A percentile compares a stretch with the other conserved stretches of the same genome.
These are phyloP conservation scores for Platycheirus albimanus DNA, from an alignment of 2,888 invertebrate genomes.

Conservation along the genomic window DNA sequence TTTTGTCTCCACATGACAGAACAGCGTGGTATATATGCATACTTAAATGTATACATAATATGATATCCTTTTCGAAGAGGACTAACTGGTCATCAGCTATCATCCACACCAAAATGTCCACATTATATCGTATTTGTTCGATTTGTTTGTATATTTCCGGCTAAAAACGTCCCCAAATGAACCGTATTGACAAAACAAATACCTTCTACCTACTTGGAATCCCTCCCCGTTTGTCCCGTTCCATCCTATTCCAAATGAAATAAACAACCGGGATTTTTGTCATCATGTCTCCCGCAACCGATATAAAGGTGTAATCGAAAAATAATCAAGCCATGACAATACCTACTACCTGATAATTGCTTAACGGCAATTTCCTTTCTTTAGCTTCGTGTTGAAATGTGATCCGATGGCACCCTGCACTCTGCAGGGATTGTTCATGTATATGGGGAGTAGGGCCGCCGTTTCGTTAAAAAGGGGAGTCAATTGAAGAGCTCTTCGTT, in stretches of 20 bases:
- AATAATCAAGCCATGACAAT: constrained; percentile 73
- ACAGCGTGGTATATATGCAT: not conserved
- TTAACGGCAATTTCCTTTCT: constrained; percentile 67
- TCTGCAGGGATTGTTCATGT: not conserved
- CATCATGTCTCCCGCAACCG: constrained; percentile 31
- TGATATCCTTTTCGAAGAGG: too few relatives aligned
- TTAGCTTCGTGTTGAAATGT: constrained; percentile 39
- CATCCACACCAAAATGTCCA: not conserved
- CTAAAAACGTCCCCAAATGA: constrained; percentile 24
- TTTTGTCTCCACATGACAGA: constrained; percentile 8
- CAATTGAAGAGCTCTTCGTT: constrained; percentile 28
- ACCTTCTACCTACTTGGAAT: too few relatives aligned
- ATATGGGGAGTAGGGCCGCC: not conserved
- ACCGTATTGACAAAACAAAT: constrained; percentile 32
- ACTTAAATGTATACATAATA: too few relatives aligned
- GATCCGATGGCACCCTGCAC: too few relatives aligned
- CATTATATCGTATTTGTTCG: constrained; percentile 10
- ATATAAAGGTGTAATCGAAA: constrained; percentile 69
- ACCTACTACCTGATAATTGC: constrained; percentile 71
- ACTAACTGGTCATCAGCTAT: too few relatives aligned
- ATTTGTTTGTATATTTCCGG: constrained; percentile 31
- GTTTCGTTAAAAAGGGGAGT: not conserved
- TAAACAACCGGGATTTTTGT: constrained; percentile 10
- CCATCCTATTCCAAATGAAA: not conserved
- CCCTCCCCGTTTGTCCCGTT: too few relatives aligned